Conservation (phyloP, 2,888 invertebrate genomes). For the Drosophila mercatorum region DNA sequence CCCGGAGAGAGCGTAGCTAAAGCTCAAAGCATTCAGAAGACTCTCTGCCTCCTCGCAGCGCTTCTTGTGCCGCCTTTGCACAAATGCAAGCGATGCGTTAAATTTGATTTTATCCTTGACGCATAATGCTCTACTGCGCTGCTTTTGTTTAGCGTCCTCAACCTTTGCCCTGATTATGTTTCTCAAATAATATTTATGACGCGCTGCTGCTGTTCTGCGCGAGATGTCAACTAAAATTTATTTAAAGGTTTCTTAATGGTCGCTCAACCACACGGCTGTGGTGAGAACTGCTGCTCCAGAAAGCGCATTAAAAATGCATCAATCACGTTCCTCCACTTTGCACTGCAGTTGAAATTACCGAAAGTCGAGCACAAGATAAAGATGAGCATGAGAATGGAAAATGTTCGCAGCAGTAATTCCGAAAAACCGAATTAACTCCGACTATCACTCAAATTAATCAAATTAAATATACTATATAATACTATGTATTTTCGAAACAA, state of each 20-base stretch:
- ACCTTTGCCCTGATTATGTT: conserved; percentile 58
- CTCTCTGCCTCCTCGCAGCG: neutral
- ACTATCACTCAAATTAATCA: conserved; percentile 61
- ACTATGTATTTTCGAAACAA: too few relatives aligned
- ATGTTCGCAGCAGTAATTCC: conserved; percentile 52
- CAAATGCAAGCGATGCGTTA: conserved; percentile 71
- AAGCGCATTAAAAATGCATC: conserved; percentile 81
- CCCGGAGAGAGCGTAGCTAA: conserved; percentile 14
- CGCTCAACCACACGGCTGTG: conserved; percentile 6
- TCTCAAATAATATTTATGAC: conserved; percentile 47
- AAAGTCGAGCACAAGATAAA: conserved; percentile 54
- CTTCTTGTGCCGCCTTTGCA: conserved; percentile 21
- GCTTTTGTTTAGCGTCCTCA: conserved; percentile 39
- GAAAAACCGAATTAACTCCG: conserved; percentile 26
- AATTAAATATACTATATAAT: conserved; percentile 39
- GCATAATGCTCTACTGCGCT: conserved; percentile 41
- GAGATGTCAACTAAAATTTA: conserved; percentile 44
- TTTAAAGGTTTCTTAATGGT: conserved; percentile 43
- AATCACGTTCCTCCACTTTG: conserved; percentile 65
- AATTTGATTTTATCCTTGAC: conserved; percentile 77
- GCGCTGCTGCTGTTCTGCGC: conserved; percentile 13
- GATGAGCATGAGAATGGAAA: conserved; percentile 56
- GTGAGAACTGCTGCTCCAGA: conserved; percentile 23
- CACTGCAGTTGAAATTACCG: conserved; percentile 37
- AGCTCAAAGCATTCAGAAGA: conserved; percentile 41